Base-by-base conservation (phyloP, 2,888 invertebrate species). In the Beris morrisii region DNA sequence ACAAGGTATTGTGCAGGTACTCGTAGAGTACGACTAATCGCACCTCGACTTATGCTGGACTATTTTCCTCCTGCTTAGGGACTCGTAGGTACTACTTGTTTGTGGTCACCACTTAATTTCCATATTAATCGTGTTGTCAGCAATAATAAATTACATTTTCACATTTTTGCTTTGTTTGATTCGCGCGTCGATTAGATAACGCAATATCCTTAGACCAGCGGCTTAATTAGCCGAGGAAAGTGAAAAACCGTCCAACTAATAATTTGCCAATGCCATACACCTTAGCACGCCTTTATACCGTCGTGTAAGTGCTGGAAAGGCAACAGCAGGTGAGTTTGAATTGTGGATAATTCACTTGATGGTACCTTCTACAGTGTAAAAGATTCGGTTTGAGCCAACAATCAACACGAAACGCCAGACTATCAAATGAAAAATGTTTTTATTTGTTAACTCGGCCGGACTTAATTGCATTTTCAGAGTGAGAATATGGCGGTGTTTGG, bases 111-210 rank as follows among this genome's bases (percentile, higher is more conserved):
- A 45, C 44, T 64, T 65, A 61, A 64, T 69, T 69, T 69, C 64
- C 65, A 69, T 67, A 66, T 67, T 65, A 69, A 69, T 69, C 64
- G 69, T 57, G 52, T 66, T 67, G 69, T 69, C 69, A 69, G 53
- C 66, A 59, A 61, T 69, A 69, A 69, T 69, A 67, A 69, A 69
- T 69, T 69, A 69, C 69, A 55, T 44, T 61, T 46, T 69, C 59
- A 58, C 64, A 64, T 61, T 64, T 67, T 64, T 64, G 44, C 28
- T 66, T 57, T 46, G 50, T 68, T 56, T 57, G 64, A 55, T 63
- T 48, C 48, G 58, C 46, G 50, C 38, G 38, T 38, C 65, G 58
- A 68, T 68, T 65, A 65, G 65, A 48, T 54, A 54, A 45, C 53
- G 22, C 52, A 52, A 61, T 61, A 61, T 61, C 61, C 61, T 61